These are phyloP conservation scores for Gila orcuttii DNA, from an alignment of 2,113 vertebrate species.

Conservation along the genomic window DNA sequence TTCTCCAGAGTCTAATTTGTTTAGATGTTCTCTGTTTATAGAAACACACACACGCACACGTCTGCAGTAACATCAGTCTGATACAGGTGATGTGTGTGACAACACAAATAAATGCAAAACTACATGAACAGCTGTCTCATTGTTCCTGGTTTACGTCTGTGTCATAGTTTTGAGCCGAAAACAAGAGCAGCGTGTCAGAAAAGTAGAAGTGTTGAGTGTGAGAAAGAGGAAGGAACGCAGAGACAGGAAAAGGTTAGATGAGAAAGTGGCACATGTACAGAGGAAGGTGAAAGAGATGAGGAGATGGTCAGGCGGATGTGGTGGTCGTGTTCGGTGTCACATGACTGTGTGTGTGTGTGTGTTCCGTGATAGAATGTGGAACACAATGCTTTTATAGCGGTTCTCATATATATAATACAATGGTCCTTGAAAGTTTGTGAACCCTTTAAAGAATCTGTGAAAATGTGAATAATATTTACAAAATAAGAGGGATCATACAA, in stretches of 20 bases:
- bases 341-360: constrained; percentile 7
- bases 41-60: background rate
- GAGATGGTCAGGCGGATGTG: background rate
- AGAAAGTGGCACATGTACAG: background rate
- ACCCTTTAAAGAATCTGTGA: too few species aligned
- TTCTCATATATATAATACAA: too few species aligned
- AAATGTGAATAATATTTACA: too few species aligned
- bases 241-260: constrained; percentile 1
- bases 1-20: constrained; percentile 2
- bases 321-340: background rate
- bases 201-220: constrained; percentile 3
- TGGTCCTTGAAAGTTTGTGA: too few species aligned
- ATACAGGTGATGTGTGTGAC: background rate
- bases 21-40: background rate
- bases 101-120: background rate
- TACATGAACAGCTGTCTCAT: background rate
- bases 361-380: background rate
- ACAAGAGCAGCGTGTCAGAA: background rate
- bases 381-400: background rate
- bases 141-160: background rate
- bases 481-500: too few species aligned
- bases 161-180: background rate
- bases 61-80: background rate
- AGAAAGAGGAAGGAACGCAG: constrained; percentile 8
- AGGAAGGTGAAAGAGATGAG: background rate